Conservation (phyloP, 1,140 invertebrate species). For the Anastatus disparis region DNA sequence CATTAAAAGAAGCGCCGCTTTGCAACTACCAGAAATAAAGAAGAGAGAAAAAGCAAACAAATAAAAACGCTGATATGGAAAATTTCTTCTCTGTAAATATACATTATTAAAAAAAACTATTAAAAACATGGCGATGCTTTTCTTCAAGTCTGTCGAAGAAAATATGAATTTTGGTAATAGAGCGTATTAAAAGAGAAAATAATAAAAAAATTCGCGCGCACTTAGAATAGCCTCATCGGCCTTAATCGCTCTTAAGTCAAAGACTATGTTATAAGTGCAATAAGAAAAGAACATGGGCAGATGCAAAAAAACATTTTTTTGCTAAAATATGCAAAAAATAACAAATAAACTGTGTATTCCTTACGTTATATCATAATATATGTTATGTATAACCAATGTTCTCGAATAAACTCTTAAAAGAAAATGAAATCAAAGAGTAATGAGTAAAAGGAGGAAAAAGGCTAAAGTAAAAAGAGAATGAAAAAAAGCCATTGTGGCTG, state of each 20-base stretch:
- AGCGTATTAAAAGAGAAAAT: constrained; percentile 23
- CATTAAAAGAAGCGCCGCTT: background rate
- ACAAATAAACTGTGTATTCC: constrained; percentile 18
- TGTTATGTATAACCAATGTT: constrained; percentile 28
- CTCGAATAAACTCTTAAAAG: constrained; percentile 22
- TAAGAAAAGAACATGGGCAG: constrained; percentile 46
- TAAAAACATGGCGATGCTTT: background rate
- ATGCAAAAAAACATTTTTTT: no score
- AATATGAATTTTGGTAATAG: constrained; percentile 18
- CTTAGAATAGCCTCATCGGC: constrained; percentile 41
- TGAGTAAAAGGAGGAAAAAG: background rate
- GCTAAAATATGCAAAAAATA: no score
- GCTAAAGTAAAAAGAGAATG: constrained; percentile 7
- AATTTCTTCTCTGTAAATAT: constrained; percentile 35
- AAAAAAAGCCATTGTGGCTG: constrained; percentile 40
- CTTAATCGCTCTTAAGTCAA: constrained; percentile 47
- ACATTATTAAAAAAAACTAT: background rate
- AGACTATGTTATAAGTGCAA: constrained; percentile 52
- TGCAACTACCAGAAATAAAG: background rate
- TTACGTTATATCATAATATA: constrained; percentile 14
- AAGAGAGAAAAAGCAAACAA: background rate
- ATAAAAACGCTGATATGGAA: no score
- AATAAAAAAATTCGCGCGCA: constrained; percentile 18
- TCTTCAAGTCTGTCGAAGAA: background rate
- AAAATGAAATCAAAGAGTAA: background rate